A percentile compares a stretch with the other conserved stretches of the same genome.
phyloP scores from a whole-genome alignment of 2,113 vertebrate genomes.

The Ailurus styani region DNA sequence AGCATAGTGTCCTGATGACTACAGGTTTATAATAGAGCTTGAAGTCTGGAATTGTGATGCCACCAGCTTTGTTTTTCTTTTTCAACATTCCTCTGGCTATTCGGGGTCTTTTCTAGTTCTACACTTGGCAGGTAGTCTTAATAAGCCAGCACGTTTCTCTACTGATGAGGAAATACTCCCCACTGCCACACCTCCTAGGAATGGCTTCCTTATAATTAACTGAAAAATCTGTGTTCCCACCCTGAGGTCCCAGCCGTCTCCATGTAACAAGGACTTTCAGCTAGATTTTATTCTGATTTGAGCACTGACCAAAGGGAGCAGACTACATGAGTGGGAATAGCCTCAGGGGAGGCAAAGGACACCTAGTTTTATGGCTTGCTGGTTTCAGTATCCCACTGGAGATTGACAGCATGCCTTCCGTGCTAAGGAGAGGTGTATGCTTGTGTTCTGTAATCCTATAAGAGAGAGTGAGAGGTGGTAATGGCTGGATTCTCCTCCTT shows the following conservation, averaged over 20 bases:
- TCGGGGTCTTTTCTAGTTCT: too few species aligned
- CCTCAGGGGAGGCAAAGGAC: not conserved
- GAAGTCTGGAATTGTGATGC: too few species aligned
- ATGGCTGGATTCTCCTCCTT: not conserved
- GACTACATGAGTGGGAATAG: not conserved
- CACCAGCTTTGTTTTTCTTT: too few species aligned
- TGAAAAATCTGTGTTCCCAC: not conserved
- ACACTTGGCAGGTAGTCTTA: too few species aligned
- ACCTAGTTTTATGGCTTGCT: not conserved
- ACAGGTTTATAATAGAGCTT: too few species aligned
- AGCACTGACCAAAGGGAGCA: not conserved
- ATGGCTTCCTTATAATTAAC: conserved; percentile 20
- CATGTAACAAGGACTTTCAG: not conserved
- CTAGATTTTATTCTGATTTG: not conserved
- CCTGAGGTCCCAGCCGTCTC: not conserved
- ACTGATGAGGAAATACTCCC: rapidly evolving
- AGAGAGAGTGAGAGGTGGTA: not conserved
- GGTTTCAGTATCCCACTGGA: not conserved
- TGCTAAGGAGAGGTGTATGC: not conserved
- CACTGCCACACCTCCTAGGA: not conserved
- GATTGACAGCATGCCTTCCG: not conserved
- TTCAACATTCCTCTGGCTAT: too few species aligned
- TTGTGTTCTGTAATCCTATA: not conserved
- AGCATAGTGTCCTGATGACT: too few species aligned
- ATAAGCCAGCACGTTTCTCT: not conserved